Conservation (phyloP, 2,113 vertebrate genomes). For the Pipra filicauda region DNA sequence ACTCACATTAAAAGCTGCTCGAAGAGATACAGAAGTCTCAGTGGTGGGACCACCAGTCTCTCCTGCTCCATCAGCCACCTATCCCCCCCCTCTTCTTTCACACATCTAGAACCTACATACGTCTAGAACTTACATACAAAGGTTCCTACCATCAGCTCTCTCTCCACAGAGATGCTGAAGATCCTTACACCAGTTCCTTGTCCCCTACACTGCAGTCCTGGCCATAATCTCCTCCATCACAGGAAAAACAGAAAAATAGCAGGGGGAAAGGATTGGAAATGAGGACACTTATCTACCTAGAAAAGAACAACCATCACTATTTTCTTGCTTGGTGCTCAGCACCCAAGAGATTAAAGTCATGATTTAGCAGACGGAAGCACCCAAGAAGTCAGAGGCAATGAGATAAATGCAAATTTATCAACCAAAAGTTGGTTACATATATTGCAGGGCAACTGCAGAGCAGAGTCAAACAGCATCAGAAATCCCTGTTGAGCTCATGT, state of each 20-base stretch:
- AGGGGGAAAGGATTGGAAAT: neutral
- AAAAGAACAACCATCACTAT: neutral
- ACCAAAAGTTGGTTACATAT: neutral
- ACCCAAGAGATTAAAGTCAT: neutral
- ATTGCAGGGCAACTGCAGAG: neutral
- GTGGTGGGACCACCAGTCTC: neutral
- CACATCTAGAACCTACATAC: neutral
- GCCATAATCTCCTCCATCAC: neutral
- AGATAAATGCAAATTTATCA: neutral
- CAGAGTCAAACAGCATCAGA: neutral
- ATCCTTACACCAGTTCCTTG: neutral
- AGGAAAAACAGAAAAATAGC: neutral
- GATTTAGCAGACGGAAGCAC: neutral
- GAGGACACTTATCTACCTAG: neutral
- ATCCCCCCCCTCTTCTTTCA: neutral
- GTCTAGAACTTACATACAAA: neutral
- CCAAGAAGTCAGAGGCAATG: neutral
- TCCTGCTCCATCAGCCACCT: neutral
- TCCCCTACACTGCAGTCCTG: neutral
- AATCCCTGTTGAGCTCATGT: neutral
- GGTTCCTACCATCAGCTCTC: neutral
- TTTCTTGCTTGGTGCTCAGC: neutral
- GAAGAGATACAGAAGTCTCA: neutral
- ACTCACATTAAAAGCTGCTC: neutral
- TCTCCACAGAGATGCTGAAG: neutral